Conservation (phyloP, 2,888 invertebrate genomes). For the Anagyrus pseudococci region DNA sequence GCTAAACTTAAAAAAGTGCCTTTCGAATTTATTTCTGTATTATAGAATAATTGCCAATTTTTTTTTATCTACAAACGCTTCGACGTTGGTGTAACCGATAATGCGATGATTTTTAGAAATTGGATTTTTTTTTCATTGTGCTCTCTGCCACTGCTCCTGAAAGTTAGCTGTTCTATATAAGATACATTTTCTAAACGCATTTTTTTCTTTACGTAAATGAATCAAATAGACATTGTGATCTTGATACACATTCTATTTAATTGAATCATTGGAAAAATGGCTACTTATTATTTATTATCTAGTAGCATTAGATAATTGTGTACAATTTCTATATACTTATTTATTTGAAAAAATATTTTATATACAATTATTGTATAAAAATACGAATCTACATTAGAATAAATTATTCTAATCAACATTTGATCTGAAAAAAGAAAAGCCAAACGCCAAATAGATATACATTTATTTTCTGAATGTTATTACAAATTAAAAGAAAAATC, state of each 20-base stretch:
- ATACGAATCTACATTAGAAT: conserved; percentile 4
- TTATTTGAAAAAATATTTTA: conserved; percentile 17
- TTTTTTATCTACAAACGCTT: background rate
- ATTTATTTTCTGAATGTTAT: conserved; percentile 25
- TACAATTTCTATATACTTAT: conserved; percentile 20
- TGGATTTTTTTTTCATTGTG: conserved; percentile 16
- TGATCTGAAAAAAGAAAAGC: conserved; percentile 19
- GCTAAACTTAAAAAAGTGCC: conserved; percentile 31
- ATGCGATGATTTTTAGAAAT: conserved; percentile 15
- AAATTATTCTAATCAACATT: conserved; percentile 11
- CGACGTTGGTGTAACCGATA: background rate
- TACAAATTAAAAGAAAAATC: conserved; percentile 27
- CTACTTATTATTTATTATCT: too few species aligned
- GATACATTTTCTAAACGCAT: too few species aligned
- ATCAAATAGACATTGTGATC: too few species aligned
- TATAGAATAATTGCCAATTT: background rate
- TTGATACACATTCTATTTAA: too few species aligned
- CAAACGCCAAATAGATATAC: conserved; percentile 27
- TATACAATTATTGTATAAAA: conserved; percentile 10
- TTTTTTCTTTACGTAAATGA: too few species aligned
- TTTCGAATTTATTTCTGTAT: conserved; percentile 23
- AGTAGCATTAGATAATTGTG: background rate
- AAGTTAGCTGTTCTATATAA: too few species aligned
- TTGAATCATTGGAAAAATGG: too few species aligned
- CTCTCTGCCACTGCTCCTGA: conserved; percentile 17